Evolutionary conservation across 23 tunicate species (phyloP).

Genomic region (Phallusia fumigata): DNA sequence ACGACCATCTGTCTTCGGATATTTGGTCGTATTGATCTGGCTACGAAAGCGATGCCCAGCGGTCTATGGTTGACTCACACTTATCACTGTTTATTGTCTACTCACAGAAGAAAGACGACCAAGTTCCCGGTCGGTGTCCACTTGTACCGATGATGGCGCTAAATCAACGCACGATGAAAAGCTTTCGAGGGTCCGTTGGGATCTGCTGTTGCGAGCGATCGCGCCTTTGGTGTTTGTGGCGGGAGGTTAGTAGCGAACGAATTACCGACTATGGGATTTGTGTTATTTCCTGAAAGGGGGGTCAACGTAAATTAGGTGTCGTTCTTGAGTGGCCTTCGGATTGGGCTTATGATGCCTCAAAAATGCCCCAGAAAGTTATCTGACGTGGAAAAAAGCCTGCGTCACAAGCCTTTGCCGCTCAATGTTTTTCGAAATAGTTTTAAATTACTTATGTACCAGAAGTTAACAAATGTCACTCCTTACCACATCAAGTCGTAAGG

Average conservation of each 20-base stretch:
- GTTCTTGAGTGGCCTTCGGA: too few species aligned
- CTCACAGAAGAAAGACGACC: neutral
- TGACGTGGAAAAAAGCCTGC: too few species aligned
- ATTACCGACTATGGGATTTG: too few species aligned
- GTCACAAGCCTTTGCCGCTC: too few species aligned
- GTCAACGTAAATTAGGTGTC: too few species aligned
- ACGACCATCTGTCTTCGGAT: neutral
- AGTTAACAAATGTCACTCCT: too few species aligned
- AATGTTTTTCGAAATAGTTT: too few species aligned
- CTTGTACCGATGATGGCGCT: neutral
- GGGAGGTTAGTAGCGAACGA: neutral
- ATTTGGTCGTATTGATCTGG: neutral
- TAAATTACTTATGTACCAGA: too few species aligned
- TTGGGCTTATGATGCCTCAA: too few species aligned
- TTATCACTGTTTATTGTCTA: neutral
- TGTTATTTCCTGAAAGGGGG: too few species aligned
- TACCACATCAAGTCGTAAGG: too few species aligned
- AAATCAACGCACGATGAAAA: neutral
- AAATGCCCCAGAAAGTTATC: too few species aligned
- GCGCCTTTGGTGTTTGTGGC: constrained; percentile 15
- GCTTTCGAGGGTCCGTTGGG: constrained; percentile 1
- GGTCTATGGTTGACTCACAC: constrained; percentile 4
- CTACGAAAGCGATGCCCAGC: neutral
- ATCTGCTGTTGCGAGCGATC: constrained; percentile 6
- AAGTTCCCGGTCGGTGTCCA: neutral